Evolutionary conservation across 1,140 invertebrate genomes (phyloP).

Genomic region (Charaxes varanes): DNA sequence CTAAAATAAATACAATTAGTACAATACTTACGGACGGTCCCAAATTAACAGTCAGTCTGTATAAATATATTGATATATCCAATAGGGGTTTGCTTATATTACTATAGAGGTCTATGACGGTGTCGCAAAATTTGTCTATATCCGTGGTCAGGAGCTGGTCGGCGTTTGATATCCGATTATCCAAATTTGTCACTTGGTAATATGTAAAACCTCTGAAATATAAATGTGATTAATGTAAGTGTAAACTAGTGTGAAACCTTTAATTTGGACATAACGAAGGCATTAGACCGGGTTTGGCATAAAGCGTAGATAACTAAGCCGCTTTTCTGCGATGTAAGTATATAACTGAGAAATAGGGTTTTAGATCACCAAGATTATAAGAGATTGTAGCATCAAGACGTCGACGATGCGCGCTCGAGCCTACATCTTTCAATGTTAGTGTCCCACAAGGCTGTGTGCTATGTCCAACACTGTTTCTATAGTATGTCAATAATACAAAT

Average conservation of each 20-base stretch:
- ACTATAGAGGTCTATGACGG: conserved; percentile 95
- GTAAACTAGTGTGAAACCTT: background rate
- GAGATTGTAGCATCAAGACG: too few relatives aligned
- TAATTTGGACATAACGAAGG: background rate
- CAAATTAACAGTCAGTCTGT: conserved; percentile 89
- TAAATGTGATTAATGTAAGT: background rate
- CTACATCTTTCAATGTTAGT: too few relatives aligned
- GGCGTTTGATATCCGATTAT: conserved; percentile 95
- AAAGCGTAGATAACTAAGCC: too few relatives aligned
- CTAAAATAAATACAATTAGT: too few relatives aligned
- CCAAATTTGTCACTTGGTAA: conserved; percentile 97
- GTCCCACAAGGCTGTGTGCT: too few relatives aligned
- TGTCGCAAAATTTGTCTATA: conserved; percentile 97
- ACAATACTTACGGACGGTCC: conserved; percentile 80
- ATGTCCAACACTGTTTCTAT: too few relatives aligned
- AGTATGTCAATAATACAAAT: too few relatives aligned
- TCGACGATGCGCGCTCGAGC: too few relatives aligned
- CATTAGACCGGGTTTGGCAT: too few relatives aligned
- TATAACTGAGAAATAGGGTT: too few relatives aligned
- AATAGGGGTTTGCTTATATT: conserved; percentile 97
- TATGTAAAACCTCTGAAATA: conserved; percentile 85
- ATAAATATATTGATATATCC: conserved; percentile 96
- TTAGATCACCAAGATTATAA: too few relatives aligned
- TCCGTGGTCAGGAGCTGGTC: conserved; percentile 97
- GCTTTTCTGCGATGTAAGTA: too few relatives aligned